Evolutionary conservation across 2,113 vertebrate species (phyloP), one percentile per base, ranked within the genome.

Genomic region (Acanthisitta chloris): DNA sequence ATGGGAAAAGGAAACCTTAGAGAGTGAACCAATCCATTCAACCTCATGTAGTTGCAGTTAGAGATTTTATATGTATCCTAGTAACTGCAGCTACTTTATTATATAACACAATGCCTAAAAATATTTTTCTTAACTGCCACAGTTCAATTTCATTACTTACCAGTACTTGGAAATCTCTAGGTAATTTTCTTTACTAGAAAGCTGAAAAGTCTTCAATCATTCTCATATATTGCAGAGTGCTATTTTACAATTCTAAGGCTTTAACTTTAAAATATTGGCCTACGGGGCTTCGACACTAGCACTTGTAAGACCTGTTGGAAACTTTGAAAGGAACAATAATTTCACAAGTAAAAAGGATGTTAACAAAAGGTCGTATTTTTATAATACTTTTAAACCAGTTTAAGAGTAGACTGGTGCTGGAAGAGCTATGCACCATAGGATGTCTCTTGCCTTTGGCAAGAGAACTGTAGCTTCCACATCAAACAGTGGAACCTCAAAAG

Each of bases 171-270:
- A 85, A 87, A 61, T 71, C 45, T 80, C 88, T 80, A 59, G 33
- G 36, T 73, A 93, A 65, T 76, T 93, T 93, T 69, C 62, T 80
- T 84, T 70, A 38, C 34, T 66, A 62, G 51, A 82, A 92, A 77
- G 49, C 33, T 69, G 74, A 86, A 86, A 82, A 83, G 48, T 59
- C 40, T 90, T 86, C 71, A 70, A 58, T 74, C 84, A 61, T 51
- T 82, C 54, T 58, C 40, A 61, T 40, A 48, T 67, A 65, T 36
- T 65, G 26, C 43, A 76, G 20, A 21, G 76, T 17, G 23, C 4
- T 87, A 25, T 93, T 94, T 91, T 85, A 87, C 21, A 86, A 5
- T 88, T 92, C 67, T 62, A 83, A 92, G 26, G 29, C 24, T 84
- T 29, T 54, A 71, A 64, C 45, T 62, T 72, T 69, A 95, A 94